Evolutionary conservation across 2,113 vertebrate species (phyloP), one percentile per base, ranked within the genome.

Genomic region (Anolis carolinensis): DNA sequence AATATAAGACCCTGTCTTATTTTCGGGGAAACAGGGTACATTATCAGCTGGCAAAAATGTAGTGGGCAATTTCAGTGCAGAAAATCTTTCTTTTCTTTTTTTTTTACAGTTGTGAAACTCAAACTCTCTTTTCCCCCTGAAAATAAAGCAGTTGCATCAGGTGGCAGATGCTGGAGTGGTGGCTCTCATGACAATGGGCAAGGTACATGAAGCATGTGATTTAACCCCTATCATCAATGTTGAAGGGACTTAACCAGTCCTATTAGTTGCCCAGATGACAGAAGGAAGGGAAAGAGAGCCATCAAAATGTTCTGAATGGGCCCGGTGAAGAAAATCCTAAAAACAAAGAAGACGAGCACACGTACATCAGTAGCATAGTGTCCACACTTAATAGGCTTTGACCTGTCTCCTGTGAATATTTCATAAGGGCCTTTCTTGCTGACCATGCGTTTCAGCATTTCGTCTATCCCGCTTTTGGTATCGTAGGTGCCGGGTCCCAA

Each of bases 401-500:
- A 78, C 36, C 91, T 89, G n/a, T 90, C 84, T 0, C 92, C 83
- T 0, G 90, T 94, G 92, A 95, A 95, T 18, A 55, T 72, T 75
- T 95, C 95, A 36, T 94, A 93, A 4, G 92, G 93, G 0, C 95
- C 82, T 0, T 91, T 88, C 30, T 86, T 86, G 25, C 95, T 91
- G 20, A 84, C 55, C 0, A 32, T 68, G 18, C 11, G 62, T 32
- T 30, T 76, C 93, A 97, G 50, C 36, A 75, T 74, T 8, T 85
- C 44, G 0, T 96, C 91, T 0, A 93, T 90, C 78, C 86, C 90
- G 32, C 88, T 94, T 86, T 89, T 94, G 44, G 96, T 67, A 67
- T 84, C 59, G 79, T 97, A 97, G 59, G 95, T 95, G 27, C 93
- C 92, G 0, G 97, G 97, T 20, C 93, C 94, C 83, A 95, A 93